phyloP scores from a whole-genome alignment of 2,113 vertebrate genomes.

The Ardeotis arabs region DNA sequence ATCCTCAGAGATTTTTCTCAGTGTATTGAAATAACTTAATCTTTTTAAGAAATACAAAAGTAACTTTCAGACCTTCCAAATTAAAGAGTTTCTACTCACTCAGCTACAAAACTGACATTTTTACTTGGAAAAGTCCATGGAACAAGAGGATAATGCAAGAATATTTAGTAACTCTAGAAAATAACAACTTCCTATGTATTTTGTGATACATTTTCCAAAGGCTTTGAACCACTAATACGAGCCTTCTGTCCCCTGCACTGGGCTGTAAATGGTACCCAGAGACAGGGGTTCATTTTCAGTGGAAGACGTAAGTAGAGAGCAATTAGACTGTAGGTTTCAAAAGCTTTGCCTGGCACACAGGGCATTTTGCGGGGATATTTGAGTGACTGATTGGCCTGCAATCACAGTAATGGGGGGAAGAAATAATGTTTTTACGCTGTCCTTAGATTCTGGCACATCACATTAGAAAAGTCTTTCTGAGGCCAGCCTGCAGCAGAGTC shows the following conservation, averaged over 20 bases:
- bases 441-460: background rate
- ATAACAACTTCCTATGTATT: constrained; percentile 49
- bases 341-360: background rate
- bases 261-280: background rate
- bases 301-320: background rate
- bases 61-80: background rate
- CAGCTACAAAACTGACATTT: background rate
- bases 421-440: background rate
- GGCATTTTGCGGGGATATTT: background rate
- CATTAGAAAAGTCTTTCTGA: background rate
- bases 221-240: constrained; percentile 29
- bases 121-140: constrained; percentile 3
- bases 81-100: background rate
- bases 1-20: background rate
- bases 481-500: background rate
- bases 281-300: background rate
- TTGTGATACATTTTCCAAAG: constrained; percentile 39
- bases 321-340: background rate
- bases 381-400: background rate
- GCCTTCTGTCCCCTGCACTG: background rate
- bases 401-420: background rate
- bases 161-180: constrained; percentile 39
- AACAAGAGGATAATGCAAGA: constrained; percentile 23
- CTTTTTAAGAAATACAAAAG: background rate
- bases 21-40: background rate